These are phyloP conservation scores for Odontothrips loti DNA, from an alignment of 2,888 invertebrate species.

Conservation along the genomic window DNA sequence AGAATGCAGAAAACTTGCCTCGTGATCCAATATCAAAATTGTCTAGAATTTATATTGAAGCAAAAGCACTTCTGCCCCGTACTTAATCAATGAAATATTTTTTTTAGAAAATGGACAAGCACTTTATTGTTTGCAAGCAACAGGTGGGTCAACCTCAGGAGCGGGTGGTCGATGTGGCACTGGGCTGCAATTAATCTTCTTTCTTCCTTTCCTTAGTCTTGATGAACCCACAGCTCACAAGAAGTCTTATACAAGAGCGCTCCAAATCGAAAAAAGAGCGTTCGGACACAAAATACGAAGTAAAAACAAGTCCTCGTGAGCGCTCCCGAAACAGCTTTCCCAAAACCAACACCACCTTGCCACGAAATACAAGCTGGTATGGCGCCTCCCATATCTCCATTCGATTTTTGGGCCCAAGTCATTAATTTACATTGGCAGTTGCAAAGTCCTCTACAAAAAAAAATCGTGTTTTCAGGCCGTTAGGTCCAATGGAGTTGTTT, in stretches of 20 bases:
- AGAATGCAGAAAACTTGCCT: slow-evolving; percentile 5
- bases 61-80: slow-evolving; percentile 19
- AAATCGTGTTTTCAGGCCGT: slow-evolving; percentile 23
- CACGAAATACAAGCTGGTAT: slow-evolving; percentile 16
- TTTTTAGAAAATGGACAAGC: slow-evolving; percentile 22
- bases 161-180: slow-evolving; percentile 3
- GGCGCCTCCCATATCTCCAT: slow-evolving; percentile 15
- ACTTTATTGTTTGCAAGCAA: slow-evolving; percentile 23
- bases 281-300: neutral
- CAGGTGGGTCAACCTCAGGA: slow-evolving; percentile 25
- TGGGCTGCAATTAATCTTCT: neutral
- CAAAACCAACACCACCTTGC: slow-evolving; percentile 24
- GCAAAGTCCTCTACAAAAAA: slow-evolving; percentile 23
- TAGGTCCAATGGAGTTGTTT: slow-evolving; percentile 22
- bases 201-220: neutral
- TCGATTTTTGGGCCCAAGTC: slow-evolving; percentile 19
- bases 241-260: neutral
- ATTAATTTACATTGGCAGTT: slow-evolving; percentile 21
- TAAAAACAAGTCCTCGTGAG: slow-evolving; percentile 1
- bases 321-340: slow-evolving; percentile 10
- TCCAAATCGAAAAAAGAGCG: neutral
- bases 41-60: slow-evolving; percentile 17
- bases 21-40: slow-evolving; percentile 13
- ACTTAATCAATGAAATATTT: slow-evolving; percentile 18
- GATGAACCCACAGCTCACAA: slow-evolving; percentile 2